phyloP scores from a whole-genome alignment of 2,888 invertebrate genomes.

The Mamestra brassicae region DNA sequence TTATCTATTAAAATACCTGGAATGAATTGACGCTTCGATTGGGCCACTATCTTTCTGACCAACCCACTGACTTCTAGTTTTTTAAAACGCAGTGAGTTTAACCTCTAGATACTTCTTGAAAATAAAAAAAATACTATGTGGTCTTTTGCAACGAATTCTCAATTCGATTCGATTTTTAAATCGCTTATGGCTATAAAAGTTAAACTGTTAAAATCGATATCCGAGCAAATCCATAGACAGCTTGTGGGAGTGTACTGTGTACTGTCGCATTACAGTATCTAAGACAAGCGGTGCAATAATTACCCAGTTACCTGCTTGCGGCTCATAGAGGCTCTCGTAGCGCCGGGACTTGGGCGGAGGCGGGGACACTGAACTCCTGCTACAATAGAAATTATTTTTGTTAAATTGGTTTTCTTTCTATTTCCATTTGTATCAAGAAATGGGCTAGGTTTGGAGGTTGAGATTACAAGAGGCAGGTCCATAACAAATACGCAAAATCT shows the following conservation, averaged over 20 bases:
- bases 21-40: not conserved
- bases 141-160: not conserved
- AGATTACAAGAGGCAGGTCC: not conserved
- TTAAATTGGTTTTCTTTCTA: constrained; percentile 18
- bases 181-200: not conserved
- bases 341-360: constrained; percentile 88
- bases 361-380: constrained; percentile 86
- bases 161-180: too few species aligned
- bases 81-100: too few species aligned
- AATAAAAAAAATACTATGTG: not conserved
- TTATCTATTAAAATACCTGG: not conserved
- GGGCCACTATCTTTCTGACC: not conserved
- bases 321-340: constrained; percentile 83
- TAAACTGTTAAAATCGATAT: not conserved
- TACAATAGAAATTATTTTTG: constrained; percentile 24
- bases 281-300: constrained; percentile 85
- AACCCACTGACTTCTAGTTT: not conserved
- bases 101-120: not conserved
- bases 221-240: not conserved
- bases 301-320: constrained; percentile 90
- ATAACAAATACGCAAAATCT: not conserved
- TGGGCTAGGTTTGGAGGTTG: not conserved
- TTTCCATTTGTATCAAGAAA: not conserved
- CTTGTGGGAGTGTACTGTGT: constrained; percentile 21
- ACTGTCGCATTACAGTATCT: constrained; percentile 56